phyloP scores from a whole-genome alignment of 2,797 vertebrate species.

The Oreonectes daqikongensis region DNA sequence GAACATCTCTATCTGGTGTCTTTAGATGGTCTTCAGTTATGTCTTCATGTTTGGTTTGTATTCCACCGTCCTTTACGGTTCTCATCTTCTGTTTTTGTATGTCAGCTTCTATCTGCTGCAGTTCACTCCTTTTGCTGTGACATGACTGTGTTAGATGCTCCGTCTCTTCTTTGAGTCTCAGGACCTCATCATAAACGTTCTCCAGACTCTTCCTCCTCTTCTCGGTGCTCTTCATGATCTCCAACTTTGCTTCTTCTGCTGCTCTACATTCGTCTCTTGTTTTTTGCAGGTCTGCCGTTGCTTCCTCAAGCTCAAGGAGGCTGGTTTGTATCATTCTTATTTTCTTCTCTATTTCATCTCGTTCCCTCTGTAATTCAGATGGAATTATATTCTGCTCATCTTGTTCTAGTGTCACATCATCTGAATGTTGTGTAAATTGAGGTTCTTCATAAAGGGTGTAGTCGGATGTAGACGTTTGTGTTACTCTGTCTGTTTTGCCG shows the following conservation, averaged over 20 bases:
- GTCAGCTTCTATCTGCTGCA: conserved; percentile 30
- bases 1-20: conserved; percentile 16
- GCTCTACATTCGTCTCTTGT: conserved; percentile 17
- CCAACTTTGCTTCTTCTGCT: conserved; percentile 31
- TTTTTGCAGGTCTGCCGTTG: conserved; percentile 23
- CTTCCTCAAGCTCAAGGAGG: conserved; percentile 19
- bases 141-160: conserved; percentile 30
- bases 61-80: conserved; percentile 2
- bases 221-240: conserved; percentile 22
- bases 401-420: background rate
- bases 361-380: conserved; percentile 1
- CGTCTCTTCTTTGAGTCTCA: conserved; percentile 16
- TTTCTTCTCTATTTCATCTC: conserved; percentile 20
- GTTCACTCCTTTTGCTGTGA: conserved; percentile 35
- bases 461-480: conserved; percentile 5
- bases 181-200: conserved; percentile 10
- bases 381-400: conserved; percentile 2
- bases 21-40: background rate
- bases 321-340: conserved; percentile 7
- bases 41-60: background rate
- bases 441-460: background rate
- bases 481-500: background rate
- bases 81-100: conserved; percentile 11
- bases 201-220: conserved; percentile 36
- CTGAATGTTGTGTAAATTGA: background rate